Base-by-base conservation (phyloP, 2,888 invertebrate genomes). In the Dolichopus griseipennis region DNA sequence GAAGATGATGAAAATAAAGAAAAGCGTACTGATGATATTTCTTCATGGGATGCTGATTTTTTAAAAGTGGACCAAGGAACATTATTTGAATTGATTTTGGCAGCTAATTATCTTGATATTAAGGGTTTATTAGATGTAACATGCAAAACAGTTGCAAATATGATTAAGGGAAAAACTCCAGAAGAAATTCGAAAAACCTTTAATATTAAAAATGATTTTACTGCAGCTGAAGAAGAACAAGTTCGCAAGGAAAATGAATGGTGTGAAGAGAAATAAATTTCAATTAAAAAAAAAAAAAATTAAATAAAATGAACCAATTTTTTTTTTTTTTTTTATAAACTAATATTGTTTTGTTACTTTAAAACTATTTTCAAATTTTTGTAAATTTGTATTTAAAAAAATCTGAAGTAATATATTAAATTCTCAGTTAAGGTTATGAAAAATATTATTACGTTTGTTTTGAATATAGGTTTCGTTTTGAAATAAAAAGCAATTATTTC, bases 11-110 rank as follows among this genome's bases (percentile, higher is more conserved):
- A 97, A 79, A 94, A 93, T 79, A 93, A 93, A 79, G 95, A 95
- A 78, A 97, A 96, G 78, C 84, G 97, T 15, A 97, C 97, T 0
- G 97, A 97, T 79, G 97, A 97, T 77, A 97, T 97, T 74, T 92
- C 93, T 65, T 93, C 93, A 0, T 97, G 97, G 97, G 97, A 97
- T 84, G 93, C 95, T 0, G 97, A 97, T 80, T 97, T 97, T 78
- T 83, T 97, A 61, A 97, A 97, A 85, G 96, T 97, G 43, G 95
- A 95, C 79, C 95, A 95, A 80, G 95, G 64, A 34, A 96, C 95
- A 2, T 83, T 97, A 18, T 96, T 95, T 80, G 96, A 96, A 83
- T 83, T 97, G 65, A 96, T 97, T 76, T 83, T 97, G 84, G 95
- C 96, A 66, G 95, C 97, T 10, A 96, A 97, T 82, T 97, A 96